phyloP scores from a whole-genome alignment of 2,113 vertebrate species.

The Paramormyrops kingsleyae region DNA sequence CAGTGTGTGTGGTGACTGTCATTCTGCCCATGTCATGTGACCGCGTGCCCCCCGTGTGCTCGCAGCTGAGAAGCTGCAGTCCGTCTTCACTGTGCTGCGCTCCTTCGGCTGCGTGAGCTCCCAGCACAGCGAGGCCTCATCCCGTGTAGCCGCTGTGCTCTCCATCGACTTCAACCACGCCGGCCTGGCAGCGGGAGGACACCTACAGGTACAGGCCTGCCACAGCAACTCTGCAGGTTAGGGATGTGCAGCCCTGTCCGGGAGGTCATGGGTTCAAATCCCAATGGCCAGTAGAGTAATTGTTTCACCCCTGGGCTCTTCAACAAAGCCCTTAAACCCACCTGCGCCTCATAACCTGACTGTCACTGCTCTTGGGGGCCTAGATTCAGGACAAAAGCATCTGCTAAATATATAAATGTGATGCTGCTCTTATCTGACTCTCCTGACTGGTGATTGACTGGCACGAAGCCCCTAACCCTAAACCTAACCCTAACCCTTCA shows the following conservation, averaged over 20 bases:
- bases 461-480: not conserved
- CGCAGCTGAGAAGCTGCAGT: constrained; percentile 81
- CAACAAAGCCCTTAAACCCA: not conserved
- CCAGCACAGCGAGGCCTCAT: constrained; percentile 61
- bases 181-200: constrained; percentile 69
- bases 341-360: not conserved
- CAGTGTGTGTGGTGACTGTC: not conserved
- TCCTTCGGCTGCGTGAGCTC: constrained; percentile 78
- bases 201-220: constrained; percentile 75
- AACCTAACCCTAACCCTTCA: not conserved
- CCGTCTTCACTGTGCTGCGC: constrained; percentile 76
- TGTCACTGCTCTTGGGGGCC: not conserved
- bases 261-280: not conserved
- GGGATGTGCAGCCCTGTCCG: not conserved
- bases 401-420: not conserved
- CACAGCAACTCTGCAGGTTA: not conserved
- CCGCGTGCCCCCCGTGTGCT: not conserved
- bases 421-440: not conserved
- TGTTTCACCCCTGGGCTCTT: not conserved
- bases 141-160: constrained; percentile 76
- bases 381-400: not conserved
- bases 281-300: not conserved
- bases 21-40: not conserved
- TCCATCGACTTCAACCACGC: constrained; percentile 83
- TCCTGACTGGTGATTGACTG: not conserved